Evolutionary conservation across 2,888 invertebrate genomes (phyloP), one percentile per base, ranked within the genome.

Genomic region (Leptopilina drosophilae): DNA sequence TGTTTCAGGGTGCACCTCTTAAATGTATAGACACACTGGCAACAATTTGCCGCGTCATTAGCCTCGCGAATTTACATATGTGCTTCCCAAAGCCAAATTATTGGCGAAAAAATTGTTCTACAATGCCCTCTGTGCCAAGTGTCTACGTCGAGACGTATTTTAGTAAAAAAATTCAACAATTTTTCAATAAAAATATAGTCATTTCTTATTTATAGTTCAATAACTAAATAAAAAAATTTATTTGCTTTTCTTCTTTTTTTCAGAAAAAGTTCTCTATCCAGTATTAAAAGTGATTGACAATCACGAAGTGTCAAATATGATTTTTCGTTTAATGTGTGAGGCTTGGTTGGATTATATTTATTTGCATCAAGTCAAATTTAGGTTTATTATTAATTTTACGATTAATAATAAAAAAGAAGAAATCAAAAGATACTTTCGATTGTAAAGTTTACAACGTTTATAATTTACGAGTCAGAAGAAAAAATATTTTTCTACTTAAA

Each of bases 321-420:
- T 96, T 77, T 92, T 97, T 53, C 95, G 95, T 89, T 95, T 97
- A 49, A 95, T 97, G 93, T 96, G 97, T 88, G 97, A 97, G 90
- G 95, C 97, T 0, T 97, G 97, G 97, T 92, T 97, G 77, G 96
- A 97, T 90, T 96, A 96, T 87, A 97, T 97, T 84, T 97, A 96
- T 89, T 94, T 95, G 69, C 95, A 96, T 84, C 95, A 95, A 90
- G 95, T 97, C 40, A 96, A 96, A 89, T 97, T 97, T 92, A 96
- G 93, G 93, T 93, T 9, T 82, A 82, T 79, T 8, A 20, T 62
- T 62, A 20, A 62, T 15, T 20, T 15, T 15, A 15, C 8, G 33
- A 33, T 33, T 33, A 33, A 20, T 20, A 62, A 20, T 62, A 33
- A 33, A 33, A 20, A 20, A 20, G 20, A 20, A 20, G 20, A 33